Percentiles rank a stretch among this genome's conserved stretches.
These are phyloP conservation scores for Antedon bifida DNA, from an alignment of 35 echinoderm and acorn worm genomes.

Conservation along the genomic window DNA sequence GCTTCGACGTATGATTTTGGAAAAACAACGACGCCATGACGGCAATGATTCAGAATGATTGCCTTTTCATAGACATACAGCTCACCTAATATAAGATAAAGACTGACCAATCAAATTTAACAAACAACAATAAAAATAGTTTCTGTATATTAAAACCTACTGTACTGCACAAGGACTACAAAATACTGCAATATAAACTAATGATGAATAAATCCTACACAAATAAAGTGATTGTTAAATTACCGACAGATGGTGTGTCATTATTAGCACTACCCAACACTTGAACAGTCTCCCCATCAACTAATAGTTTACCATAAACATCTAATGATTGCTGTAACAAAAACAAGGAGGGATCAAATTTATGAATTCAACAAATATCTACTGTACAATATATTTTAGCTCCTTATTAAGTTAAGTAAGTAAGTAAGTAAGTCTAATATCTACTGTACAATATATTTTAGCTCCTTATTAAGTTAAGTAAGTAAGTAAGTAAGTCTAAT, in stretches of 20 bases:
- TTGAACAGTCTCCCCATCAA: slow-evolving; percentile 30
- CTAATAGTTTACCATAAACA: slow-evolving; percentile 39
- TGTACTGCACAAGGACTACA: too few species aligned
- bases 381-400: too few species aligned
- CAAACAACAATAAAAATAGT: too few species aligned
- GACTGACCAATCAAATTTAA: neutral
- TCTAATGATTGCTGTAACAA: neutral
- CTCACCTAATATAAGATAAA: slow-evolving; percentile 31
- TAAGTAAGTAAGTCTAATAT: too few species aligned
- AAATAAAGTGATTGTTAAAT: neutral
- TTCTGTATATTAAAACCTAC: too few species aligned
- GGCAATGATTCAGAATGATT: slow-evolving; percentile 43
- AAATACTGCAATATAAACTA: too few species aligned
- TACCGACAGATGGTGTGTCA: slow-evolving; percentile 39
- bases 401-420: too few species aligned
- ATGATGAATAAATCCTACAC: too few species aligned
- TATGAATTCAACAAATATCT: too few species aligned
- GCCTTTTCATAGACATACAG: slow-evolving; percentile 73
- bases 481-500: too few species aligned
- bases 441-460: too few species aligned
- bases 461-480: too few species aligned
- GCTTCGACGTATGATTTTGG: slow-evolving; percentile 80
- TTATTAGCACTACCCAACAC: slow-evolving; percentile 25
- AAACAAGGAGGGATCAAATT: neutral
- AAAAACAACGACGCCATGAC: slow-evolving; percentile 43